Conservation (phyloP, 2,113 vertebrate genomes). For the Dascyllus trimaculatus region DNA sequence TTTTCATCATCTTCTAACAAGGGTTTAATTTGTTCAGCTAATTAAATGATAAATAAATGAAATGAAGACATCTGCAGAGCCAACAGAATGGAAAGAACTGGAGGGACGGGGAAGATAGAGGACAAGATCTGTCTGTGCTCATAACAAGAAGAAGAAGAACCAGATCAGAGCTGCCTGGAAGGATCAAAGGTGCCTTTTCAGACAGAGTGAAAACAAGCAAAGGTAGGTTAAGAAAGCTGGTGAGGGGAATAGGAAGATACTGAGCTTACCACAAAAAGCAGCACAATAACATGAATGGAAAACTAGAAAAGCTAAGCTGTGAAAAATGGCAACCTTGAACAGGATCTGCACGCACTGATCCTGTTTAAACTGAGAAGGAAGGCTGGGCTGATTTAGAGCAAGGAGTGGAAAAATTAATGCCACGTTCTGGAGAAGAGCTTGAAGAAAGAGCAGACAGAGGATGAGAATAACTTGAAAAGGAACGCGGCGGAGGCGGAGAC, state of each 20-base stretch:
- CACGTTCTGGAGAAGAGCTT: slow-evolving; percentile 9
- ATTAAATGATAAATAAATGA: slow-evolving; percentile 11
- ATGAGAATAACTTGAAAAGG: neutral
- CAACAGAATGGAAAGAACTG: too few relatives aligned
- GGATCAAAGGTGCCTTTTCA: slow-evolving; percentile 37
- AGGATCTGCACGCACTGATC: neutral
- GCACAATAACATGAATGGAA: slow-evolving; percentile 11
- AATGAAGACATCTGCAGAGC: neutral
- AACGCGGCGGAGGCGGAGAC: neutral
- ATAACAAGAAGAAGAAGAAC: slow-evolving; percentile 16
- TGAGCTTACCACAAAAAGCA: neutral
- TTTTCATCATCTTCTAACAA: neutral
- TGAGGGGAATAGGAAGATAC: slow-evolving; percentile 4
- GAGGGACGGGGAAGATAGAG: neutral
- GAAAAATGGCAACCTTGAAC: neutral
- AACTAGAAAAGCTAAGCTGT: neutral
- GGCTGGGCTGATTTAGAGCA: neutral
- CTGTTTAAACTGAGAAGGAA: neutral
- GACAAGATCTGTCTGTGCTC: too few relatives aligned
- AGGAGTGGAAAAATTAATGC: neutral
- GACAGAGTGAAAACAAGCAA: slow-evolving; percentile 1
- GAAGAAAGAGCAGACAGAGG: neutral
- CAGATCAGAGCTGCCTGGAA: slow-evolving; percentile 24
- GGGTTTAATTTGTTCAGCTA: slow-evolving; percentile 21
- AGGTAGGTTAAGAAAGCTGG: slow-evolving; percentile 15